phyloP scores from a whole-genome alignment of 2,888 invertebrate species.

The Leptinotarsa peninsularis region DNA sequence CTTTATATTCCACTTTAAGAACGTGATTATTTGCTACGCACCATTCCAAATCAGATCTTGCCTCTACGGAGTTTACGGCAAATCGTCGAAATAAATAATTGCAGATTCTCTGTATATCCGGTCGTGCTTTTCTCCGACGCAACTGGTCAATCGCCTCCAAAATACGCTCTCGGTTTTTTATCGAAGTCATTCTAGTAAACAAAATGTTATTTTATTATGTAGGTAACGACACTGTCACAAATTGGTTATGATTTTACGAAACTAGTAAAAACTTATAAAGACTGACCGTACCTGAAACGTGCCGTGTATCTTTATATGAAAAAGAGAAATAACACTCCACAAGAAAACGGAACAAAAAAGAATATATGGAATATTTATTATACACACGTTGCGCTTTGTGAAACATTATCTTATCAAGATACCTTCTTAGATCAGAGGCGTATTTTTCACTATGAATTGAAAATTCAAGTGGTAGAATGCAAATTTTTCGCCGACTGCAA shows the following conservation, averaged over 20 bases:
- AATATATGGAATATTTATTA: constrained; percentile 22
- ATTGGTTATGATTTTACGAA: constrained; percentile 2
- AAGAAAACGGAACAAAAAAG: constrained; percentile 24
- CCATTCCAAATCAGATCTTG: constrained; percentile 78
- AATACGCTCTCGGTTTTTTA: constrained; percentile 80
- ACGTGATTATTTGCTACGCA: constrained; percentile 81
- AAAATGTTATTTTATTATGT: constrained; percentile 25
- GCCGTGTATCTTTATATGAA: constrained; percentile 7
- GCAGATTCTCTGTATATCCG: constrained; percentile 85
- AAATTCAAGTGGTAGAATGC: not conserved
- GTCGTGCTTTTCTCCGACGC: constrained; percentile 85
- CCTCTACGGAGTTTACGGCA: constrained; percentile 76
- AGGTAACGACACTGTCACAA: constrained; percentile 8
- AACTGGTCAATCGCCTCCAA: constrained; percentile 88
- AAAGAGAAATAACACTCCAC: constrained; percentile 13
- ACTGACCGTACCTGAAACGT: constrained; percentile 8
- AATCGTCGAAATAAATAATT: constrained; percentile 83
- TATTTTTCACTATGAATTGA: constrained; percentile 16
- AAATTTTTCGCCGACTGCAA: constrained; percentile 1
- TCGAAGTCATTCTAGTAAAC: constrained; percentile 59
- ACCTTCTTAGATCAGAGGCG: constrained; percentile 16
- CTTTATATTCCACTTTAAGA: constrained; percentile 87
- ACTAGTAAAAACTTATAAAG: constrained; percentile 8
- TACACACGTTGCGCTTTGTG: constrained; percentile 30
- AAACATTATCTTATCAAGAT: constrained; percentile 29